A percentile compares a stretch with the other conserved stretches of the same genome.
Evolutionary conservation across 2,888 invertebrate species (phyloP).

Genomic region (Lithophane semibrunnea): DNA sequence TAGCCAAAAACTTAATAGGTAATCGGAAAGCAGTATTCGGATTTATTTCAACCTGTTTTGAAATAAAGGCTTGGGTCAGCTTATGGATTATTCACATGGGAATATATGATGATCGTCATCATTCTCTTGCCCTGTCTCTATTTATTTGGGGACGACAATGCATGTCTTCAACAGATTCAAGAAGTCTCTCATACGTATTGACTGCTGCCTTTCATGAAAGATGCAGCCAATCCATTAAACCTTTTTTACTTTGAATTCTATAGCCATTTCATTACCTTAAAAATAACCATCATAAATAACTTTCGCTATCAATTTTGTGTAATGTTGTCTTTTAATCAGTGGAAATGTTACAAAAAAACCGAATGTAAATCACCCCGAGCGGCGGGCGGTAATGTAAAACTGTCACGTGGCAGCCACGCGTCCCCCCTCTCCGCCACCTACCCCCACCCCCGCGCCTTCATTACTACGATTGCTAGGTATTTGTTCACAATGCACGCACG

Average conservation of each 20-base stretch:
- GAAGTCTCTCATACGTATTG: background rate
- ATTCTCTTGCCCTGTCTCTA: background rate
- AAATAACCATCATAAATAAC: constrained; percentile 46
- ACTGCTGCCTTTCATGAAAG: background rate
- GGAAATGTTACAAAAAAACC: constrained; percentile 74
- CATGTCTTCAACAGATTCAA: background rate
- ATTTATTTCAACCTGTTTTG: background rate
- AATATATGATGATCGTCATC: background rate
- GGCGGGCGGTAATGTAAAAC: constrained; percentile 81
- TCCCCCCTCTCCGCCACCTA: constrained; percentile 62
- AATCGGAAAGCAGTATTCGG: background rate
- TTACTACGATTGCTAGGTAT: constrained; percentile 88
- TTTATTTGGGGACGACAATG: background rate
- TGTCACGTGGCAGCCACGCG: constrained; percentile 88
- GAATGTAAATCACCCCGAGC: constrained; percentile 81
- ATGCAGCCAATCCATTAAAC: too few relatives aligned
- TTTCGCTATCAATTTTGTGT: constrained; percentile 45
- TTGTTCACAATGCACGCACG: constrained; percentile 86
- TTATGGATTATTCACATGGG: background rate
- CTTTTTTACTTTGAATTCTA: background rate
- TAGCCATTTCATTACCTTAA: background rate
- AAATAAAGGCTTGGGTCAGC: background rate
- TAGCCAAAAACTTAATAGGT: background rate
- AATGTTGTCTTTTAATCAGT: constrained; percentile 75
- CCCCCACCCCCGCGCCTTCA: constrained; percentile 80